Evolutionary conservation across 2,888 invertebrate genomes (phyloP), one percentile per base, ranked within the genome.

Genomic region (Lepidochrysops patricia): DNA sequence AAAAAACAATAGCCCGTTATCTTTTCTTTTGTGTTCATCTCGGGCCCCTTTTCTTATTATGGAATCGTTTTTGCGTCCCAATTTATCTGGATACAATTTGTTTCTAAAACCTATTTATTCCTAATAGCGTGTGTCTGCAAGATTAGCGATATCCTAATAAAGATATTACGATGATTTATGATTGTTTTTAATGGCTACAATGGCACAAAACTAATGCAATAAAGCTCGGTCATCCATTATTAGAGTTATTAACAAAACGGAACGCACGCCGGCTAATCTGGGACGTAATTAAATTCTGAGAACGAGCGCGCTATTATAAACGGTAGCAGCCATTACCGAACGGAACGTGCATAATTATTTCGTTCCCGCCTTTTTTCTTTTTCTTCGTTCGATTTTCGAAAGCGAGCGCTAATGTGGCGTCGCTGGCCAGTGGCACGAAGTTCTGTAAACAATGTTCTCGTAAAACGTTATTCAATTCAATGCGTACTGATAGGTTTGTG

Each of bases 321-420:
- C 88, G 83, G 88, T 89, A 89, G 87, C 83, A 81, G 82, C 82
- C 86, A 89, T 88, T 87, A 86, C 83, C 77, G 82, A 84, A 87
- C 83, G 82, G 85, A 87, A 87, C 87, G 87, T 87, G 84, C 79
- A 88, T 89, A 89, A 89, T 89, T 88, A 88, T 89, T 89, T 89
- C 83, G 87, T 88, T 87, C 84, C 84, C 84, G 80, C 80, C 78
- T 81, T 85, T 83, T 79, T 80, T 80, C 75, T 76, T 68, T 73
- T 83, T 80, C 75, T 74, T 73, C 77, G 77, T 82, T 84, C 80
- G 82, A 82, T 82, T 84, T 86, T 83, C 79, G 84, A 82, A 82
- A 79, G 78, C 74, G 70, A 74, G 74, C 79, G 78, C 84, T 89
- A 88, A 88, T 85, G 82, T 75, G 73, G 72, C 87, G 81, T 82